Percentiles rank a stretch among this genome's conserved stretches.
phyloP scores from a whole-genome alignment of 2,113 vertebrate species.

The Pachycephala philippinensis region DNA sequence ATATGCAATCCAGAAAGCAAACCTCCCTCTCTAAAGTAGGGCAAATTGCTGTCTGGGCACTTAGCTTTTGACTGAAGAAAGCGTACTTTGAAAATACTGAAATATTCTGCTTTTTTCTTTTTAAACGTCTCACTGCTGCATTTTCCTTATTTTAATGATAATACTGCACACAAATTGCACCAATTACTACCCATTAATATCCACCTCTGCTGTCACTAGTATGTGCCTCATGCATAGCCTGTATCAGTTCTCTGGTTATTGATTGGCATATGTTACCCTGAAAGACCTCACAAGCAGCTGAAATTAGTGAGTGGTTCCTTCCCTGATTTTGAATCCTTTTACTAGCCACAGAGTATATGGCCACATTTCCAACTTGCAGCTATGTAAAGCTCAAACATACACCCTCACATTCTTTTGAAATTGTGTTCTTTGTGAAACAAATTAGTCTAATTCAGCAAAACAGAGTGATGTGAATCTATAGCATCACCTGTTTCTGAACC shows the following conservation, averaged over 20 bases:
- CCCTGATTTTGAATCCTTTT: background rate
- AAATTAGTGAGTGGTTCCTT: background rate
- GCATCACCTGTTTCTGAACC: background rate
- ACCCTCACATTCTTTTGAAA: background rate
- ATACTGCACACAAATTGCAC: background rate
- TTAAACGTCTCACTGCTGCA: background rate
- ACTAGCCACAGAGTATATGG: background rate
- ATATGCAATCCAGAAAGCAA: background rate
- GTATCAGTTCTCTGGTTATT: background rate
- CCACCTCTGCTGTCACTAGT: background rate
- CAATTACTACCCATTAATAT: background rate
- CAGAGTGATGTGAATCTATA: background rate
- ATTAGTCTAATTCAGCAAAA: background rate
- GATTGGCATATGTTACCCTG: background rate
- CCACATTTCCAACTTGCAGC: background rate
- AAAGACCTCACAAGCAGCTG: background rate
- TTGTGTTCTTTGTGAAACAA: background rate
- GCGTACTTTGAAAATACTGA: background rate
- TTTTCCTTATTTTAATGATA: background rate
- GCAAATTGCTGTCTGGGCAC: background rate
- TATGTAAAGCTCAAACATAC: background rate
- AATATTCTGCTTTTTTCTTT: background rate
- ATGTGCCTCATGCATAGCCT: background rate
- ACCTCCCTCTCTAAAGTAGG: background rate
- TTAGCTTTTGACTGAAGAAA: background rate